Evolutionary conservation across 2,888 invertebrate genomes (phyloP).

Genomic region (Morinoia aosen): DNA sequence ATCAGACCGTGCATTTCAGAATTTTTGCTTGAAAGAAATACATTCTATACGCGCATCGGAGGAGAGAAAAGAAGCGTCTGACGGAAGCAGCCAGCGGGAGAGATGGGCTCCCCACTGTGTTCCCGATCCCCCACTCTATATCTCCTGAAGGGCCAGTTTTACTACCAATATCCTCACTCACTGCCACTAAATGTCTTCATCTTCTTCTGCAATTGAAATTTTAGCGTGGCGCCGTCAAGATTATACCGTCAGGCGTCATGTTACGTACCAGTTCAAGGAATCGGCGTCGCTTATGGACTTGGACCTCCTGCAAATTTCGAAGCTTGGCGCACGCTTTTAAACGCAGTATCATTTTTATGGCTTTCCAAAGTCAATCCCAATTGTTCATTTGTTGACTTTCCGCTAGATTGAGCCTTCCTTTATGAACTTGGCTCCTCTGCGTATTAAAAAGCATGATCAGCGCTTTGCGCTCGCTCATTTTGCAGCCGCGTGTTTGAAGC

Average conservation of each 20-base stretch:
- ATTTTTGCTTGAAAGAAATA: not conserved
- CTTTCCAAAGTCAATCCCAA: not conserved
- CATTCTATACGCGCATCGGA: not conserved
- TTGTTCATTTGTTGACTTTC: not conserved
- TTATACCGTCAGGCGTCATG: not conserved
- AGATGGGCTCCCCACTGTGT: not conserved
- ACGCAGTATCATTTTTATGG: not conserved
- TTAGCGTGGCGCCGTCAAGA: constrained; percentile 22
- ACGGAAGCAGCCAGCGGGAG: not conserved
- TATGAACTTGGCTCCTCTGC: not conserved
- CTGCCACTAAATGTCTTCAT: constrained; percentile 41
- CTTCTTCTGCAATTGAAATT: constrained; percentile 47
- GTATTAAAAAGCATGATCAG: not conserved
- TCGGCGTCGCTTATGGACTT: not conserved
- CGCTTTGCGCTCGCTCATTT: not conserved
- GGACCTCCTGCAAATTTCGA: not conserved
- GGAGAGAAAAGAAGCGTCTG: not conserved
- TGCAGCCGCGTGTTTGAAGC: not conserved
- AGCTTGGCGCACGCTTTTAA: not conserved
- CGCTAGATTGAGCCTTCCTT: not conserved
- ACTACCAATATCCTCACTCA: constrained; percentile 48
- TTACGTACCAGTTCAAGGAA: not conserved
- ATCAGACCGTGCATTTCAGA: not conserved
- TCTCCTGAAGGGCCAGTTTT: constrained; percentile 34
- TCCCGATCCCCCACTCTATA: not conserved